A percentile compares a stretch with the other conserved stretches of the same genome.
phyloP scores from a whole-genome alignment of 2,113 vertebrate genomes.

The Paradoxurus hermaphroditus region DNA sequence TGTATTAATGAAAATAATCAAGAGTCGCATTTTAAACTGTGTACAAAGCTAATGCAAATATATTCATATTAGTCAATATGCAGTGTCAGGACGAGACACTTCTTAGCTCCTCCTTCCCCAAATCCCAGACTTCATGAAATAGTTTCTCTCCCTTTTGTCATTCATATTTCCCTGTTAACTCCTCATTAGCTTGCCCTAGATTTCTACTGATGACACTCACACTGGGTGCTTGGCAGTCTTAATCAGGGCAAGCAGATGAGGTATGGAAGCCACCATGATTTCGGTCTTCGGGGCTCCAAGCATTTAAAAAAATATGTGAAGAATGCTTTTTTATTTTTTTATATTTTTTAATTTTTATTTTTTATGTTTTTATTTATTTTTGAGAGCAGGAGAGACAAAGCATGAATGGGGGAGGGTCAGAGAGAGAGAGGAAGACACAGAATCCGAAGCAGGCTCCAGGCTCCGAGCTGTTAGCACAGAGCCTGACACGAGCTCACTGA shows the following conservation, averaged over 20 bases:
- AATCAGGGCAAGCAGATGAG: conserved; percentile 73
- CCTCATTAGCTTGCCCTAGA: conserved; percentile 79
- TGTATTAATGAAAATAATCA: background rate
- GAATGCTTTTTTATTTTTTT: background rate
- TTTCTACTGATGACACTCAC: conserved; percentile 69
- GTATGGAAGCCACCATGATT: conserved; percentile 2
- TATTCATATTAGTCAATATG: background rate
- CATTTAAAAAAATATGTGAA: background rate
- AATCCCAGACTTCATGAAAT: background rate
- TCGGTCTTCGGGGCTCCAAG: background rate
- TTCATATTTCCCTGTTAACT: conserved; percentile 63
- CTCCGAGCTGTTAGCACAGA: too few species aligned
- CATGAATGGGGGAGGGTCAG: too few species aligned
- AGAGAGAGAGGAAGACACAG: too few species aligned
- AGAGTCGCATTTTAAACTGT: background rate
- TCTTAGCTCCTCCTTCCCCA: background rate
- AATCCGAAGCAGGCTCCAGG: too few species aligned
- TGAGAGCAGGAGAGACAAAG: too few species aligned
- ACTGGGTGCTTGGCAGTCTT: conserved; percentile 73
- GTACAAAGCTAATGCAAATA: background rate
- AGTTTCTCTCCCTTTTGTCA: conserved; percentile 53
- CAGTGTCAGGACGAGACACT: too few species aligned
- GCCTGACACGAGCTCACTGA: too few species aligned
- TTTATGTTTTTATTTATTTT: too few species aligned
- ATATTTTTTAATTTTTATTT: too few species aligned